Conservation (phyloP, 1,140 invertebrate genomes). For the Thaumetopoea pityocampa region DNA sequence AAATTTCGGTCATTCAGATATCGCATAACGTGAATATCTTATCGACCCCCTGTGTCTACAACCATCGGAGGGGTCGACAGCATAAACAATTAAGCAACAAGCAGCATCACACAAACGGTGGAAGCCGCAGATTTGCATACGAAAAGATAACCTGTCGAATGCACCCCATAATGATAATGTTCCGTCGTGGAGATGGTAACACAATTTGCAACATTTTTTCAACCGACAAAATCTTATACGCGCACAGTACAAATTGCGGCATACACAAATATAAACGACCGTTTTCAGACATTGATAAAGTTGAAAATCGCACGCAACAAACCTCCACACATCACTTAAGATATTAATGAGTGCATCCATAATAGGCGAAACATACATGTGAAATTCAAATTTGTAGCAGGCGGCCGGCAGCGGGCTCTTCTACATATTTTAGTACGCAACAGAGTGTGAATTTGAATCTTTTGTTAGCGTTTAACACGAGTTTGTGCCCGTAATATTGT, state of each 20-base stretch:
- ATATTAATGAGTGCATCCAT: slow-evolving; percentile 75
- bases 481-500: slow-evolving; percentile 39
- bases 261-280: slow-evolving; percentile 7
- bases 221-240: slow-evolving; percentile 61
- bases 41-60: too few species aligned
- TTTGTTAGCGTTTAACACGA: slow-evolving; percentile 65
- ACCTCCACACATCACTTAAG: slow-evolving; percentile 65
- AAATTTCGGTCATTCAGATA: too few species aligned
- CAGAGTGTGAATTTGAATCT: slow-evolving; percentile 73
- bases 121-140: slow-evolving; percentile 58
- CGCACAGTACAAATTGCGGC: slow-evolving; percentile 47
- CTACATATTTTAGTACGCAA: slow-evolving; percentile 72
- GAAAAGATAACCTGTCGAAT: slow-evolving; percentile 52
- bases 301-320: slow-evolving; percentile 29
- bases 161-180: slow-evolving; percentile 59
- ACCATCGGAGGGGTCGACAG: slow-evolving; percentile 12
- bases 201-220: slow-evolving; percentile 71
- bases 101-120: slow-evolving; percentile 25
- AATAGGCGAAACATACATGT: slow-evolving; percentile 73
- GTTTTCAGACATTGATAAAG: slow-evolving; percentile 29
- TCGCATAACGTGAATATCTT: too few species aligned
- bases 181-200: slow-evolving; percentile 67
- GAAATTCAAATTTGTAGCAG: slow-evolving; percentile 74
- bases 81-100: slow-evolving; percentile 26
- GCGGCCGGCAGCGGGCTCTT: slow-evolving; percentile 58